phyloP scores from a whole-genome alignment of 1,140 invertebrate species.

The silkworm (Bombyx mori) region ASM3026992v2 NC_085107.1:13275501-13276000 shows the following conservation, averaged over 20 bases:
- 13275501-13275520: constrained; percentile 1
- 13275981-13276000: constrained; percentile 6
- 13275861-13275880: constrained; percentile 6
- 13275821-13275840: constrained; percentile 7
- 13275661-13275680: not conserved
- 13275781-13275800: constrained; percentile 1
- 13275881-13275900: constrained; percentile 4
- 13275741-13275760: not conserved
- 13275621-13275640: constrained; percentile 8
- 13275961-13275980: constrained; percentile 1
- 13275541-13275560: constrained; percentile 9
- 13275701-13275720: constrained; percentile 2
- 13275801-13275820: constrained; percentile 4
- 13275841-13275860: constrained; percentile 7
- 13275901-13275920: constrained; percentile 6
- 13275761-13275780: constrained; percentile 5
- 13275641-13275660: constrained; percentile 9
- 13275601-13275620: constrained; percentile 8
- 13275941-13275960: constrained; percentile 4
- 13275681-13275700: not conserved
- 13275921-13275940: constrained; percentile 5
- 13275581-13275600: constrained; percentile 9
- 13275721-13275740: not conserved
- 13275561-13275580: not conserved
- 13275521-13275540: constrained; percentile 1